These are phyloP conservation scores for Penaeus vannamei DNA, from an alignment of 1,140 invertebrate species.

Conservation along the genomic window DNA sequence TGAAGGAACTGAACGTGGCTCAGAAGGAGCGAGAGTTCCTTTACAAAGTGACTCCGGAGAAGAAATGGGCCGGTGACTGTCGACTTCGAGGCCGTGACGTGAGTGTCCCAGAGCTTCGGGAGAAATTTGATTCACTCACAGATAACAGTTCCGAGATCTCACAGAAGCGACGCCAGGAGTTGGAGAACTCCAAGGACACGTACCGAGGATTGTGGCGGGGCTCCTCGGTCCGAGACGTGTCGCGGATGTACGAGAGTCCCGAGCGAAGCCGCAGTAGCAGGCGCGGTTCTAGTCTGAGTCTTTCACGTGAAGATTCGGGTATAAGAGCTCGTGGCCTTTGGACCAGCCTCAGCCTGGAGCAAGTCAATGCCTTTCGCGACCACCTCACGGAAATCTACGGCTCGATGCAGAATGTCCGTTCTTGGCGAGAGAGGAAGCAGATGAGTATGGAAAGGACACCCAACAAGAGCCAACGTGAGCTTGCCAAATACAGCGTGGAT, in stretches of 20 bases:
- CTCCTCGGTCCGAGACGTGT: slow-evolving; percentile 64
- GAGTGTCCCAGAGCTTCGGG: slow-evolving; percentile 84
- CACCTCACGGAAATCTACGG: slow-evolving; percentile 88
- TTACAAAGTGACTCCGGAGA: slow-evolving; percentile 81
- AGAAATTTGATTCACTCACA: slow-evolving; percentile 51
- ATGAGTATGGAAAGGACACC: slow-evolving; percentile 68
- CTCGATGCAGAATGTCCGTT: slow-evolving; percentile 73
- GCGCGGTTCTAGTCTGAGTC: slow-evolving; percentile 62
- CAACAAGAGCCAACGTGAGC: slow-evolving; percentile 48
- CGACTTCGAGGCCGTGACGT: slow-evolving; percentile 86
- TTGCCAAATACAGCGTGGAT: slow-evolving; percentile 50
- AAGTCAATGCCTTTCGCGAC: slow-evolving; percentile 85
- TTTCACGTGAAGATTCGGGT: slow-evolving; percentile 61
- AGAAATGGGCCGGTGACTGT: slow-evolving; percentile 77
- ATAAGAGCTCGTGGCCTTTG: slow-evolving; percentile 73
- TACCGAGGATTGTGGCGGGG: slow-evolving; percentile 66
- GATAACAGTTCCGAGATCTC: slow-evolving; percentile 57
- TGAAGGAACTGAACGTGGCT: slow-evolving; percentile 83
- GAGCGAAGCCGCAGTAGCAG: slow-evolving; percentile 59
- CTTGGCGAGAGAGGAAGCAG: slow-evolving; percentile 70
- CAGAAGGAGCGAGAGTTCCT: slow-evolving; percentile 89
- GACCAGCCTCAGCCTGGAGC: slow-evolving; percentile 87
- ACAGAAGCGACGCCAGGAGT: slow-evolving; percentile 45
- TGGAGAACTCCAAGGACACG: slow-evolving; percentile 60
- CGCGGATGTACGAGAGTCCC: slow-evolving; percentile 53